These are phyloP conservation scores for Atrina japonica DNA, from an alignment of 2,888 invertebrate species.

Conservation along the genomic window DNA sequence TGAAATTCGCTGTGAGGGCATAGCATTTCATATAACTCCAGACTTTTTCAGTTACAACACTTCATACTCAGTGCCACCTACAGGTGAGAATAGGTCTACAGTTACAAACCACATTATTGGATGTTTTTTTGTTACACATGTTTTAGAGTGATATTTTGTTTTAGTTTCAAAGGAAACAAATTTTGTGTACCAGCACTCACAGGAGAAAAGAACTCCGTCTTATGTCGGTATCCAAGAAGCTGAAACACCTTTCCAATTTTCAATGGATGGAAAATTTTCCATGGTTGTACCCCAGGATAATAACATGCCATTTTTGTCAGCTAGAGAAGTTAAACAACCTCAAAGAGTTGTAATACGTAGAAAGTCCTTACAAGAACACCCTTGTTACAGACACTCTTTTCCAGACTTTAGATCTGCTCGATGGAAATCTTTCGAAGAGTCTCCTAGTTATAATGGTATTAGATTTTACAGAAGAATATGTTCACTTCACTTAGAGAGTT, in stretches of 20 bases:
- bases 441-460: conserved; percentile 21
- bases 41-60: too few relatives aligned
- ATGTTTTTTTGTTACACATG: not conserved
- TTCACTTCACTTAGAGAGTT: too few relatives aligned
- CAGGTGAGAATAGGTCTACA: too few relatives aligned
- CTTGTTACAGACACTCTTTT: conserved; percentile 9
- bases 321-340: conserved; percentile 18
- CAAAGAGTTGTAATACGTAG: conserved; percentile 10
- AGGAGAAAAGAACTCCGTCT: conserved; percentile 14
- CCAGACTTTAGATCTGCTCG: conserved; percentile 12
- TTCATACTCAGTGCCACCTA: too few relatives aligned
- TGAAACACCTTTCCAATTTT: conserved; percentile 1
- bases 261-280: conserved; percentile 5
- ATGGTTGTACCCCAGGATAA: conserved; percentile 19
- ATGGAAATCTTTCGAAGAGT: conserved; percentile 24
- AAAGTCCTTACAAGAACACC: conserved; percentile 24
- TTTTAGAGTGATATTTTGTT: conserved; percentile 6
- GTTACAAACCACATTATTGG: too few relatives aligned
- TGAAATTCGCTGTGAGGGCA: too few relatives aligned
- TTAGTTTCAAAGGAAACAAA: conserved; percentile 10
- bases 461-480: too few relatives aligned
- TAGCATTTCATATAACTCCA: too few relatives aligned
- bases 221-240: conserved; percentile 12
- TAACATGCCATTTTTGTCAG: conserved; percentile 19
- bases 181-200: conserved; percentile 18